Evolutionary conservation across 2,797 vertebrate species (phyloP).

Genomic region (Gymnopithys bicolor): DNA sequence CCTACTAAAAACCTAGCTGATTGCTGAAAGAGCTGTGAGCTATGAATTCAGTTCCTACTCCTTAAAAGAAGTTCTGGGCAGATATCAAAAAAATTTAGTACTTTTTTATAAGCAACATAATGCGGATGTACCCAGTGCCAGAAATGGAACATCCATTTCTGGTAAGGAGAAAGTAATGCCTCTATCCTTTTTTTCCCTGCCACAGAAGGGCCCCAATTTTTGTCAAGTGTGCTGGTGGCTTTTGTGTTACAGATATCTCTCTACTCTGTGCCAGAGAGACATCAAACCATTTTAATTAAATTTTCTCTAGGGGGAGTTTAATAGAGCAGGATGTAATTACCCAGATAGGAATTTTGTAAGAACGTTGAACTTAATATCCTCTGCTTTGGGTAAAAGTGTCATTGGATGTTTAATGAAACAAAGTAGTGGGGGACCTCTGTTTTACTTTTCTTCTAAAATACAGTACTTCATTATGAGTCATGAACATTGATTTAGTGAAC

Average conservation of each 20-base stretch:
- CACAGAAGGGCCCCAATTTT: background rate
- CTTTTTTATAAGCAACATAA: background rate
- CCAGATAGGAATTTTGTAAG: conserved; percentile 37
- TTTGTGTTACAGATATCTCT: conserved; percentile 45
- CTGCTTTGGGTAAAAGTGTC: conserved; percentile 9
- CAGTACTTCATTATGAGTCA: background rate
- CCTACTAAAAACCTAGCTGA: background rate
- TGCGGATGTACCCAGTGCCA: background rate
- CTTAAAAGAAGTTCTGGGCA: background rate
- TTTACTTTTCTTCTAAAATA: conserved; percentile 4
- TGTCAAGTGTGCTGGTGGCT: background rate
- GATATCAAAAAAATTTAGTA: background rate
- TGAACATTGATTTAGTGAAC: background rate
- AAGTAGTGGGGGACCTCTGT: conserved; percentile 6
- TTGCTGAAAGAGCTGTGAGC: background rate
- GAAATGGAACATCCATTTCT: background rate
- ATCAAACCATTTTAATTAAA: conserved; percentile 54
- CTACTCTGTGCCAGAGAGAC: conserved; percentile 3
- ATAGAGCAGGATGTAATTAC: conserved; percentile 46
- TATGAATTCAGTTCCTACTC: background rate
- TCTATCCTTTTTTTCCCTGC: background rate
- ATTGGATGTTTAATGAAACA: conserved; percentile 22
- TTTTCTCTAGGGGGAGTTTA: conserved; percentile 37
- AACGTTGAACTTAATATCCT: conserved; percentile 15
- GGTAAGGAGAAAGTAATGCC: background rate